Percentiles rank a stretch among this genome's conserved stretches.
phyloP scores from a whole-genome alignment of 2,113 vertebrate species.

The Rhinichthys klamathensis region DNA sequence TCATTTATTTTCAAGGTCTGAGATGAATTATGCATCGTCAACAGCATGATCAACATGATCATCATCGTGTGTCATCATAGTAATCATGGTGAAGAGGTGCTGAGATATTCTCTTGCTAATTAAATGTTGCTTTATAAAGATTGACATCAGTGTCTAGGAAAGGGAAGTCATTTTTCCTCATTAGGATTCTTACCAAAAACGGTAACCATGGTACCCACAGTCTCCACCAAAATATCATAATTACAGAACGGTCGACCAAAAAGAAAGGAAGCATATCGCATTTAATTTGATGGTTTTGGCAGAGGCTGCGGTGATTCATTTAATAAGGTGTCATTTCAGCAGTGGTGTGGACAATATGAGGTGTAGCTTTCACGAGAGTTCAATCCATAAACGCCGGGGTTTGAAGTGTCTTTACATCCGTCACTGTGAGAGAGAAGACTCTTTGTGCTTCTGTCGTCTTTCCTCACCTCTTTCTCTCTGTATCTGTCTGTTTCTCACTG shows the following conservation, averaged over 20 bases:
- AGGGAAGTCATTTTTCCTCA: not conserved
- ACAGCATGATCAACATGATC: too few relatives aligned
- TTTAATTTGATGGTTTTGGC: slow-evolving; percentile 10
- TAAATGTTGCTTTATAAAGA: not conserved
- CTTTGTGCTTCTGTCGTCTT: slow-evolving; percentile 16
- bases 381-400: not conserved
- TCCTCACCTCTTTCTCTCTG: slow-evolving; percentile 12
- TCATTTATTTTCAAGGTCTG: too few relatives aligned
- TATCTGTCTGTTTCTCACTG: not conserved
- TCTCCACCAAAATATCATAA: slow-evolving; percentile 5
- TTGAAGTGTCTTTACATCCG: not conserved
- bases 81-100: not conserved
- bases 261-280: not conserved
- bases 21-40: too few relatives aligned
- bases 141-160: not conserved
- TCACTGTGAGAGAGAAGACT: slow-evolving; percentile 26
- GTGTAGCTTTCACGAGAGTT: not conserved
- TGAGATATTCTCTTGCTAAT: not conserved
- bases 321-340: not conserved
- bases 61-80: not conserved
- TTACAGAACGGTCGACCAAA: not conserved
- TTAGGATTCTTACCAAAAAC: not conserved
- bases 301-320: not conserved
- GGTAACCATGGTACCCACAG: not conserved
- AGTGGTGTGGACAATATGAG: not conserved